Base-by-base conservation (phyloP, 2,797 vertebrate species). In the Cirrhinus molitorella region DNA sequence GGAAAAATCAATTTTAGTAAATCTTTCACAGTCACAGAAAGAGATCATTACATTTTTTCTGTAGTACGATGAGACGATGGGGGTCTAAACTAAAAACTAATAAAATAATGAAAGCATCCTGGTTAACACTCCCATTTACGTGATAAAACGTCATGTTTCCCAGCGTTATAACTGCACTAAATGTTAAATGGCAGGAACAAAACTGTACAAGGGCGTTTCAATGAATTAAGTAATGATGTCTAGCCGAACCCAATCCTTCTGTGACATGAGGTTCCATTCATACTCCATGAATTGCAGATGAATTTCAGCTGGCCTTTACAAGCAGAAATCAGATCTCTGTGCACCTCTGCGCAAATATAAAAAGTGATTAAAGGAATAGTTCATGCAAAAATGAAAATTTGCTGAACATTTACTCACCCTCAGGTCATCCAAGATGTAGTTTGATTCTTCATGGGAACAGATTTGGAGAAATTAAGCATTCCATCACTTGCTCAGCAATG, bases 251-350 rank as follows among this genome's bases (percentile, higher is more conserved):
- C 51, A 51, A 19, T 16, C 5, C 28, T 23, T 71, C 34, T 45
- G 19, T 73, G 70, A 61, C 28, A 51, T 21, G 55, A 57, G 72
- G 37, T 79, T 66, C 53, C 37, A 43, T 47, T 43, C 34, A 77
- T 45, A 77, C 74, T 28, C 23, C 55, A 55, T 51, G 34, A 59
- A 76, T 11, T 70, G 49, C 34, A 70, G 34, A 57, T 31, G 31
- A 80, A 55, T 19, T 80, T 80, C 51, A 59, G 21, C 21, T 72
- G 37, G 79, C 67, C 19, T 80, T 67, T 80, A 80, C 55, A 71
- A 80, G 79, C 66, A 47, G 67, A 40, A 47, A 23, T n/a, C 17
- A 13, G 53, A 57, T 57, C 51, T 57, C 21, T 23, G 34, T 57
- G 72, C 72, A 57, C 31, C 73, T 57, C 51, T 11, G 6, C 17